Base-by-base conservation (phyloP, 2,113 vertebrate genomes). In the Eptatretus burgeri region DNA sequence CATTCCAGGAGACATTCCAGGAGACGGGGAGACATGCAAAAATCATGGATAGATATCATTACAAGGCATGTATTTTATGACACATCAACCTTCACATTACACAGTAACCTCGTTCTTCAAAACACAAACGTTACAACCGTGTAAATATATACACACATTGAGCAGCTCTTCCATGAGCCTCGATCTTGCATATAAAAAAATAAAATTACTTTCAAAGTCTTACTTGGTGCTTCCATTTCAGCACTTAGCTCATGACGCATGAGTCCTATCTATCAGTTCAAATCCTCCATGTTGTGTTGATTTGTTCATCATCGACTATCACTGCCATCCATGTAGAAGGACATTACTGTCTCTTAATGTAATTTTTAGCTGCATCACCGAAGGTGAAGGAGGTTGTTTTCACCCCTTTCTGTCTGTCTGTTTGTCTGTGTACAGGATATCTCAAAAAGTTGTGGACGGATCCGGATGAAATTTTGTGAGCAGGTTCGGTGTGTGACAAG, bases 101-200 rank as follows among this genome's bases (percentile, higher is more conserved):
- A 17, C 20, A 17, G 56, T 10, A 17, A 60, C n/a, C n/a, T 20
- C 56, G 12, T 60, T 60, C n/a, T 20, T 9, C n/a, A 60, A 60
- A 60, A 60, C 56, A 60, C 56, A 17, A 20, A 10, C 11, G 20
- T 60, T 60, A 60, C n/a, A 20, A 60, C 7, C 10, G 12, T n/a
- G 20, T 10, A 12, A 60, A 60, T 60, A 60, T 56, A 56, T n/a
- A n/a, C 19, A 60, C 12, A 60, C 56, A 60, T 60, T 60, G 56
- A 60, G 2, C 12, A 60, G 56, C 11, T 10, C 2, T 17, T 17
- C n/a, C 10, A 60, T n/a, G n/a, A 17, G 11, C 20, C 19, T 60
- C 53, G 53, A 20, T 60, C 20, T 60, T 60, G n/a, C 56, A 60
- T n/a, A n/a, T 10, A 17, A 20, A 20, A 17, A 20, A 17, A 10